Evolutionary conservation across 2,888 invertebrate genomes (phyloP).

Genomic region (Callinectes sapidus): DNA sequence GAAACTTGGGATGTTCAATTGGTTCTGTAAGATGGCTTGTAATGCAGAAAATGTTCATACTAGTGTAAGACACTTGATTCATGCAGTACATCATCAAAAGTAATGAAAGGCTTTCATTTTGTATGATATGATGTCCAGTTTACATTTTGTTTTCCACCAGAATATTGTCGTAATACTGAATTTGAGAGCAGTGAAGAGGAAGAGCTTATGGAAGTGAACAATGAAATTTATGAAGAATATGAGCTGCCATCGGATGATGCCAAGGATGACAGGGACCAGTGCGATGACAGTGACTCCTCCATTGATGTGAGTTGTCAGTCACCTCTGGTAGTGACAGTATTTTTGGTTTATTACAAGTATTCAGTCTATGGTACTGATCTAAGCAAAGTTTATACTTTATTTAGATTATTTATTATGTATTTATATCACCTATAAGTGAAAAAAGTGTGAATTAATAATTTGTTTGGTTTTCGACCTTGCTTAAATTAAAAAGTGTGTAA

Average conservation of each 20-base stretch:
- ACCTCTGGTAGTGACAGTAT: neutral
- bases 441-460: too few species aligned
- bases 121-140: neutral
- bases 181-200: constrained; percentile 55
- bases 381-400: too few species aligned
- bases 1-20: too few species aligned
- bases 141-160: constrained; percentile 38
- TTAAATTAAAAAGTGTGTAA: too few species aligned
- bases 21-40: neutral
- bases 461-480: too few species aligned
- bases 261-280: constrained; percentile 42
- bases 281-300: constrained; percentile 51
- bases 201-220: constrained; percentile 33
- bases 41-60: neutral
- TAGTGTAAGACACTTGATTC: too few species aligned
- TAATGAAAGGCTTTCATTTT: neutral
- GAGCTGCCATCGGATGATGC: constrained; percentile 56
- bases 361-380: too few species aligned
- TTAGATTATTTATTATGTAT: too few species aligned
- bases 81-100: neutral
- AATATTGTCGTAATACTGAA: constrained; percentile 55
- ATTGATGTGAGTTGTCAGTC: constrained; percentile 50
- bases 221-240: constrained; percentile 57
- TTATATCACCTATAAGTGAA: too few species aligned
- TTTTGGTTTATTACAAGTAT: neutral